Evolutionary conservation across 92 coral and sea anemone genomes (phyloP), one percentile per base, ranked within the genome.

Genomic region (Palythoa grandis): DNA sequence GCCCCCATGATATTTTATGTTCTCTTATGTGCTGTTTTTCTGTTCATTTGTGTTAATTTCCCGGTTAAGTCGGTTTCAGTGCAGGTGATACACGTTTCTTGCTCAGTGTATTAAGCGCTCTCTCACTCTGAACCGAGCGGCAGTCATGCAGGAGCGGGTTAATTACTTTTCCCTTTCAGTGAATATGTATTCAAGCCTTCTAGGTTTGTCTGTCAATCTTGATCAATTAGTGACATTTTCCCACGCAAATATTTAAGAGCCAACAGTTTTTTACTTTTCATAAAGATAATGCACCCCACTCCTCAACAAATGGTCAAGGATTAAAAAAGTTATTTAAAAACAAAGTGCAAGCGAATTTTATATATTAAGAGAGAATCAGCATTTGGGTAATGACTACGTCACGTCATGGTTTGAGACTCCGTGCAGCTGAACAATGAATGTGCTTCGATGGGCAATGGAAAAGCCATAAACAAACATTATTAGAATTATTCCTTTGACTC

Each of bases 401-500:
- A 58, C 39, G 57, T 78, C 72, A 35, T 8, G 50, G 20, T 74
- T 50, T 50, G 23, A 22, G 23, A 25, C 19, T 16, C 24, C 4
- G 16, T 29, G 47, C 85, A 80, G 85, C 85, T 80, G 85, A 68
- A n/a, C 29, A 80, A 80, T 80, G 63, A 79, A n/a, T 38, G 23
- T 9, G 17, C 43, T 35, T 37, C 20, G 60, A 48, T 53, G 63
- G 17, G n/a, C 74, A 80, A 48, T 66, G 74, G 19, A 66, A 80
- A 57, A 13, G 1, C 35, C 25, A 24, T 13, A 48, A 77, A 23
- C 70, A 57, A 53, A 35, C 37, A 58, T 58, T 11, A 24, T 77
- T 52, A 80, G 70, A 39, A 47, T 80, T 24, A 19, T 10, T 54
- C 11, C 61, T 23, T 65, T 66, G 53, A 47, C 70, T 70, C 56